These are phyloP conservation scores for Bubalus kerabau DNA, from an alignment of 2,113 vertebrate genomes.

Conservation along the genomic window DNA sequence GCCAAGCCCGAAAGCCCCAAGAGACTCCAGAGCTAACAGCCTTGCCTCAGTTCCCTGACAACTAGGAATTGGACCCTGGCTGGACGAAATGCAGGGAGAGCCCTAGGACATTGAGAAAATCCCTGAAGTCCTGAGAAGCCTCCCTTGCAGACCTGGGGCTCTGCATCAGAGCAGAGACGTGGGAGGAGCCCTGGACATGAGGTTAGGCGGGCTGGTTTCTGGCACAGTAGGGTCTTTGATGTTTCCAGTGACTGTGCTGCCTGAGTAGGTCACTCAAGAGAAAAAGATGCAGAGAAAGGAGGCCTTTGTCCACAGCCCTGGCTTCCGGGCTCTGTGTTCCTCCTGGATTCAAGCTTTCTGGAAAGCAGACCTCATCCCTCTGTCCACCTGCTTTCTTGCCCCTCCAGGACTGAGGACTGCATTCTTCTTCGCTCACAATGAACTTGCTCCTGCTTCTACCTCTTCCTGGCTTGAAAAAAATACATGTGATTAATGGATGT, in stretches of 20 bases:
- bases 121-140: neutral
- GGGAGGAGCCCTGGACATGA: neutral
- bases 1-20: neutral
- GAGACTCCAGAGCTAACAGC: neutral
- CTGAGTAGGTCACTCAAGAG: neutral
- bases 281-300: neutral
- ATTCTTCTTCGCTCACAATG: neutral
- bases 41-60: neutral
- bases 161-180: neutral
- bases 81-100: neutral
- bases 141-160: neutral
- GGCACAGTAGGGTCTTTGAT: neutral
- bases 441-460: neutral
- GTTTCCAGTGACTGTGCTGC: neutral
- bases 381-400: neutral
- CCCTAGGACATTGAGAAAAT: neutral
- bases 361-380: neutral
- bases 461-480: neutral
- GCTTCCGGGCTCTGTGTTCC: neutral
- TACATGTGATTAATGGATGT: neutral
- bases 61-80: neutral
- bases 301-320: neutral
- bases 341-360: conserved; percentile 7
- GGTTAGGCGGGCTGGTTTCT: neutral
- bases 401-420: neutral